These are phyloP conservation scores for Pseudorhiza aurosa DNA, from an alignment of 30 jellyfish, hydroid and myxozoan species.

Conservation along the genomic window DNA sequence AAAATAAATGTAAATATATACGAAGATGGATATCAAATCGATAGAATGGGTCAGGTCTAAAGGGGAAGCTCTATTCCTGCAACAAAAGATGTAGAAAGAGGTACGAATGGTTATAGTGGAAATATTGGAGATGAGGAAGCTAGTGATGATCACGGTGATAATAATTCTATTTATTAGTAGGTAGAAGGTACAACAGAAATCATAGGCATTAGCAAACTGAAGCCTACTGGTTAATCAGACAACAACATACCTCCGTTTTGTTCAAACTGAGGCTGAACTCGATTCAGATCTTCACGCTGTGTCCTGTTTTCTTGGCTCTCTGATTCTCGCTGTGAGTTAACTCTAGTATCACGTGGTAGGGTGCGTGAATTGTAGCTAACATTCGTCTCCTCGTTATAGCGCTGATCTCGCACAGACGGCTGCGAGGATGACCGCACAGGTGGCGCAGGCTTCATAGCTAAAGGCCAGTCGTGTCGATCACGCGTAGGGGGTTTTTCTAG, in stretches of 20 bases:
- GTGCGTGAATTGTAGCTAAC: slow-evolving; percentile 41
- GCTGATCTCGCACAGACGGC: slow-evolving; percentile 54
- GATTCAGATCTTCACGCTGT: background rate
- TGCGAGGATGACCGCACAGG: slow-evolving; percentile 70
- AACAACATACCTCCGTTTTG: background rate
- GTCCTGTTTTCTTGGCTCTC: slow-evolving; percentile 5
- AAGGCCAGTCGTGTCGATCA: slow-evolving; percentile 36
- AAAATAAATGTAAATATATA: too few species aligned
- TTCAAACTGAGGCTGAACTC: slow-evolving; percentile 25
- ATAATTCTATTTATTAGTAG: too few species aligned
- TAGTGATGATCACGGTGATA: too few species aligned
- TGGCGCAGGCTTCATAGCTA: slow-evolving; percentile 62
- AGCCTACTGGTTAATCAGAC: background rate
- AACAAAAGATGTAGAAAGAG: too few species aligned
- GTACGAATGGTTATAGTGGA: too few species aligned
- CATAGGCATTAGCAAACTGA: too few species aligned
- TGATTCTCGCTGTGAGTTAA: slow-evolving; percentile 7
- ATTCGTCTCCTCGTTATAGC: slow-evolving; percentile 9
- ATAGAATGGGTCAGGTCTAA: too few species aligned
- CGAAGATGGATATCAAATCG: too few species aligned
- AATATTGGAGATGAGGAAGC: too few species aligned
- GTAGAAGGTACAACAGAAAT: too few species aligned
- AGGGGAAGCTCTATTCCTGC: too few species aligned
- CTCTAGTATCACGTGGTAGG: slow-evolving; percentile 61
- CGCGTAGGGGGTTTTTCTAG: slow-evolving; percentile 24